Evolutionary conservation across 2,113 vertebrate species (phyloP).

Genomic region (Quiscalus mexicanus): DNA sequence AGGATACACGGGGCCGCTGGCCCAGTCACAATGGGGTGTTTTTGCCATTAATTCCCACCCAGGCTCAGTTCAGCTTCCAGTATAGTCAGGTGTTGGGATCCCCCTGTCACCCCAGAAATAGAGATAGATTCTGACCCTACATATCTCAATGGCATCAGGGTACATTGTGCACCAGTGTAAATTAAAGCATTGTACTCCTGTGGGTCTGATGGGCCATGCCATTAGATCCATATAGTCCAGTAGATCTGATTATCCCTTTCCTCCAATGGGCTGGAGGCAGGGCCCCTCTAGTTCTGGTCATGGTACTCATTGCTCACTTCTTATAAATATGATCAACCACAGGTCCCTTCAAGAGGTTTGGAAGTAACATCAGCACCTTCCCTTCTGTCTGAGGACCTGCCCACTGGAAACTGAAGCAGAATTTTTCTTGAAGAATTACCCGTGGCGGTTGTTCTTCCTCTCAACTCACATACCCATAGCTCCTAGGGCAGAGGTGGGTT

Average conservation of each 20-base stretch:
- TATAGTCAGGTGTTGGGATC: not conserved
- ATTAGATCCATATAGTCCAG: not conserved
- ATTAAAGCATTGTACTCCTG: not conserved
- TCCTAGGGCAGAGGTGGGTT: not conserved
- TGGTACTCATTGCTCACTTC: not conserved
- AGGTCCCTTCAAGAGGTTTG: not conserved
- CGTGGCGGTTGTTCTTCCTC: not conserved
- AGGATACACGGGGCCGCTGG: not conserved
- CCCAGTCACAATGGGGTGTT: not conserved
- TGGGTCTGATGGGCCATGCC: not conserved
- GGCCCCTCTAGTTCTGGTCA: not conserved
- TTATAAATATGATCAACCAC: not conserved
- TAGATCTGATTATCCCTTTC: not conserved
- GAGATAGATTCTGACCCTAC: not conserved
- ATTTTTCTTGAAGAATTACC: not conserved
- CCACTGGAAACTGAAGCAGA: not conserved
- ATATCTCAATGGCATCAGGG: not conserved
- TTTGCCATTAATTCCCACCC: not conserved
- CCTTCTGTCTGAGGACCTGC: not conserved
- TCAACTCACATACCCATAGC: not conserved
- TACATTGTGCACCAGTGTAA: not conserved
- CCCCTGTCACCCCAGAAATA: not conserved
- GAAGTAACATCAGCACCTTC: not conserved
- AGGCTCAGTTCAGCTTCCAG: not conserved
- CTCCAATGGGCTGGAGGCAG: not conserved